Conservation (phyloP, 2,113 vertebrate species). For the Cottus gobio region DNA sequence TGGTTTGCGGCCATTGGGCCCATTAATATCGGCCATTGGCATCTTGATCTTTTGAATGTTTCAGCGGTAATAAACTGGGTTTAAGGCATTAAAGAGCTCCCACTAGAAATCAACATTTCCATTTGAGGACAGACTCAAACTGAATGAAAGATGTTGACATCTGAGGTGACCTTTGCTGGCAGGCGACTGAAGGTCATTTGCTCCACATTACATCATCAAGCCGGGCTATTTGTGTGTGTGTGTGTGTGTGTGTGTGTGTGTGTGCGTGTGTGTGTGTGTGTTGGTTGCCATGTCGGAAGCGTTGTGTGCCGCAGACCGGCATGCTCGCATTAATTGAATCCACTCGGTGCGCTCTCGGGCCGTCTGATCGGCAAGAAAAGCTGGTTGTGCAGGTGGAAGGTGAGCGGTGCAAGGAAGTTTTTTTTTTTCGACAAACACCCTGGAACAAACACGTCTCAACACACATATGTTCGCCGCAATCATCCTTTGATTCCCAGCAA, state of each 20-base stretch:
- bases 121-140: background rate
- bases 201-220: background rate
- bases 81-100: background rate
- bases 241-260: background rate
- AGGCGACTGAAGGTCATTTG: constrained; percentile 19
- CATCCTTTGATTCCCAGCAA: constrained; percentile 61
- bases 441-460: constrained; percentile 30
- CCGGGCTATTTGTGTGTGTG: constrained; percentile 21
- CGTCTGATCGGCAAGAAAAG: constrained; percentile 32
- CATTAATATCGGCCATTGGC: background rate
- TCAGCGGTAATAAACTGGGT: background rate
- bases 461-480: constrained; percentile 57
- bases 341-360: background rate
- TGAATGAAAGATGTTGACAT: constrained; percentile 26
- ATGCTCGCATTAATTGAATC: constrained; percentile 36
- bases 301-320: constrained; percentile 13
- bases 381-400: constrained; percentile 12
- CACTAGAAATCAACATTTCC: background rate
- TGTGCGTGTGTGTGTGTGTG: constrained; percentile 18
- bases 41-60: background rate
- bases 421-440: constrained; percentile 19
- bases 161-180: constrained; percentile 17
- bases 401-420: background rate
- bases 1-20: background rate
- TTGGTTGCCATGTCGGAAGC: constrained; percentile 1